These are phyloP conservation scores for Amphiprion clarkii DNA, from an alignment of 2,797 vertebrate genomes.

Conservation along the genomic window DNA sequence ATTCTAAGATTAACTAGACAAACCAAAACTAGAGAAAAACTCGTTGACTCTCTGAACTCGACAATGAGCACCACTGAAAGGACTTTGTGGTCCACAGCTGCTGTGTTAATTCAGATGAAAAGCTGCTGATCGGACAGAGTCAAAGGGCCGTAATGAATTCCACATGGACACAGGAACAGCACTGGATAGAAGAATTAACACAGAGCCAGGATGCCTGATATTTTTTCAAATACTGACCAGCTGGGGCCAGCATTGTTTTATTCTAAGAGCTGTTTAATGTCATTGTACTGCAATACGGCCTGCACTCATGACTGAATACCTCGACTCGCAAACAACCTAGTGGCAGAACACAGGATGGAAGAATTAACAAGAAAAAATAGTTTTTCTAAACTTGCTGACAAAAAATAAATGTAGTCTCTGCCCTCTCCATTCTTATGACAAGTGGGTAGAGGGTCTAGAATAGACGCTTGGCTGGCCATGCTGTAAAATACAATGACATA, in stretches of 20 bases:
- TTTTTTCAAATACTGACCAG: slow-evolving; percentile 82
- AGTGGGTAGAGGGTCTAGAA: slow-evolving; percentile 27
- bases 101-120: slow-evolving; percentile 69
- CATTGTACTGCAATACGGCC: slow-evolving; percentile 67
- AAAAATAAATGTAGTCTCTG: slow-evolving; percentile 73
- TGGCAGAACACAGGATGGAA: slow-evolving; percentile 71
- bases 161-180: slow-evolving; percentile 72
- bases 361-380: slow-evolving; percentile 78
- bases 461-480: not conserved
- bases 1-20: slow-evolving; percentile 39
- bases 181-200: slow-evolving; percentile 49
- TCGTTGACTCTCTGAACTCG: slow-evolving; percentile 28
- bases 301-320: slow-evolving; percentile 64
- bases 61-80: slow-evolving; percentile 47
- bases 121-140: slow-evolving; percentile 67
- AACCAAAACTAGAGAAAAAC: slow-evolving; percentile 40
- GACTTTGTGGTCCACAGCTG: slow-evolving; percentile 35
- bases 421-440: slow-evolving; percentile 42
- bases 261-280: slow-evolving; percentile 80
- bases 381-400: slow-evolving; percentile 76
- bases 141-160: slow-evolving; percentile 72
- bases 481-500: slow-evolving; percentile 63
- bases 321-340: slow-evolving; percentile 70
- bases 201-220: slow-evolving; percentile 64
- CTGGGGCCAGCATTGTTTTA: slow-evolving; percentile 84